Evolutionary conservation across 2,888 invertebrate genomes (phyloP).

Genomic region (Lepidochitona cinerea): DNA sequence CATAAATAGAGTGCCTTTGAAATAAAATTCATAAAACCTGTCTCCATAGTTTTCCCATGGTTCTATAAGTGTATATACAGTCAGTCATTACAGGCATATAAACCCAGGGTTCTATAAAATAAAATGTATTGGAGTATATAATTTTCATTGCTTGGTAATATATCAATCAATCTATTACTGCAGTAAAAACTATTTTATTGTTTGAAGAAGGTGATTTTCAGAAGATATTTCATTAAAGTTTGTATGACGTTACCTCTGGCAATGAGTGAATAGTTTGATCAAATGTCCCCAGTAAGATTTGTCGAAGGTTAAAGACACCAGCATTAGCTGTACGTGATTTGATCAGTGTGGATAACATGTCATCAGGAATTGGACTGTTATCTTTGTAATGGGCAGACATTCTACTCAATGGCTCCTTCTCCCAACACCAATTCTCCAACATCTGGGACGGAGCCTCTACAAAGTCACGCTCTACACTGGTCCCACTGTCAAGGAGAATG

Average conservation of each 20-base stretch:
- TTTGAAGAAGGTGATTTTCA: too few relatives aligned
- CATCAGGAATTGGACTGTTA: conserved; percentile 68
- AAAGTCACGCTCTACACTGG: conserved; percentile 73
- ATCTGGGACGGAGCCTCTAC: conserved; percentile 74
- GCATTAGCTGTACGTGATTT: conserved; percentile 72
- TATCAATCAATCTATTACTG: too few relatives aligned
- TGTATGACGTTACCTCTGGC: conserved; percentile 46
- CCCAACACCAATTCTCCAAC: conserved; percentile 75
- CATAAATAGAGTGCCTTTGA: too few relatives aligned
- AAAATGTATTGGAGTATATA: too few relatives aligned
- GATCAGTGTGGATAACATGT: conserved; percentile 70
- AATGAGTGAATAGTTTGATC: conserved; percentile 72
- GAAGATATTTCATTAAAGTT: too few relatives aligned
- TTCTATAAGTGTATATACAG: too few relatives aligned
- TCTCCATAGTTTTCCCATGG: too few relatives aligned
- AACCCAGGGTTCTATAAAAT: background rate
- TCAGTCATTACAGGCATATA: too few relatives aligned
- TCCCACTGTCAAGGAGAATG: conserved; percentile 71
- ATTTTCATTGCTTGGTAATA: too few relatives aligned
- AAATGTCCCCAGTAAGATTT: conserved; percentile 72
- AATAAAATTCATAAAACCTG: too few relatives aligned
- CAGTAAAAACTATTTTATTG: too few relatives aligned
- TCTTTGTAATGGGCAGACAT: conserved; percentile 73
- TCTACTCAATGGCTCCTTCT: conserved; percentile 69
- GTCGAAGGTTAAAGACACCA: conserved; percentile 72